Percentiles rank a stretch among this genome's conserved stretches.
phyloP scores from a whole-genome alignment of 2,888 invertebrate genomes.

The Choristoneura rosaceana region DNA sequence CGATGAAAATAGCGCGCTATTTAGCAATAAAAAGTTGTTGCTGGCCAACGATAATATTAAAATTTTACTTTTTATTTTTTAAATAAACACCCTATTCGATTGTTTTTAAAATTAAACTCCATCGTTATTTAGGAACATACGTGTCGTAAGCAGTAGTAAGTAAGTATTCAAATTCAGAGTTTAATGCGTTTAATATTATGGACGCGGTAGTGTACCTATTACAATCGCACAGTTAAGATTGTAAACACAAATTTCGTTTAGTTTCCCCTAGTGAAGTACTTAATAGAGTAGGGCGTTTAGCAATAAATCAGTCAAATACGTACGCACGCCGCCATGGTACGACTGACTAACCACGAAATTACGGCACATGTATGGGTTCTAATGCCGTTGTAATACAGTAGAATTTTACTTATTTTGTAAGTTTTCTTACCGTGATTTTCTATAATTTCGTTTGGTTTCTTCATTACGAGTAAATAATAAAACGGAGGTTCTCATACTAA shows the following conservation, averaged over 20 bases:
- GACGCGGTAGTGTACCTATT: background rate
- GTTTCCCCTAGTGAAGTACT: conserved; percentile 50
- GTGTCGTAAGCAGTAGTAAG: background rate
- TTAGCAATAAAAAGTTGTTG: background rate
- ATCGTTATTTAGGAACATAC: conserved; percentile 6
- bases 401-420: background rate
- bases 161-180: conserved; percentile 8
- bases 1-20: conserved; percentile 2
- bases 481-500: conserved; percentile 22
- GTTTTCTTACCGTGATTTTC: background rate
- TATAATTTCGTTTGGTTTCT: conserved; percentile 36
- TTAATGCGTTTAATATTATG: background rate
- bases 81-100: conserved; percentile 1
- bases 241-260: conserved; percentile 48
- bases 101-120: background rate
- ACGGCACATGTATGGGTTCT: background rate
- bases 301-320: conserved; percentile 62
- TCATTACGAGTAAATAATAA: conserved; percentile 24
- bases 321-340: conserved; percentile 10
- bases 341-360: background rate
- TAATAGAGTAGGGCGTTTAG: conserved; percentile 56
- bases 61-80: background rate
- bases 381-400: background rate
- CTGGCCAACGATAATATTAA: background rate
- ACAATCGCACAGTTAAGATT: conserved; percentile 13